Conservation (phyloP, 2,888 invertebrate genomes). For the Plusia festucae region DNA sequence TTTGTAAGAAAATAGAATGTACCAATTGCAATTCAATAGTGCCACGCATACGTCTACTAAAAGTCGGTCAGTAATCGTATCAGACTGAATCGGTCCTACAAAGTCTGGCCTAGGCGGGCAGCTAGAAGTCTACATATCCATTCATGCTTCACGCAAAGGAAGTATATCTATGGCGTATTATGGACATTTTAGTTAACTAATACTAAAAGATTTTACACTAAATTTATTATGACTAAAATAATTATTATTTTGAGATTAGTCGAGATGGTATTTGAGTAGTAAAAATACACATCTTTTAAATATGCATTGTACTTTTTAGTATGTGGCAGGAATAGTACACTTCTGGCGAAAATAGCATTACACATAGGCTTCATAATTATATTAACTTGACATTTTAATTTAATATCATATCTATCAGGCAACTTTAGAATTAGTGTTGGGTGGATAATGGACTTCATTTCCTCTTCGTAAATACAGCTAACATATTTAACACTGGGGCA, state of each 20-base stretch:
- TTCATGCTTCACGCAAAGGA: background rate
- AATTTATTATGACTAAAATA: constrained; percentile 6
- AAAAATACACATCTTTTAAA: constrained; percentile 33
- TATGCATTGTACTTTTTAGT: constrained; percentile 43
- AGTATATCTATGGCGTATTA: constrained; percentile 1
- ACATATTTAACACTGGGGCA: background rate
- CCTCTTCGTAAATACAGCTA: background rate
- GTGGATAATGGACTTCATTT: background rate
- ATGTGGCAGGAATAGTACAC: constrained; percentile 36
- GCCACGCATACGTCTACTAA: no score
- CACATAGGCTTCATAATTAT: no score
- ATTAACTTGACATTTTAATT: background rate
- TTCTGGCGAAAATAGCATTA: constrained; percentile 8
- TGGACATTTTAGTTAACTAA: constrained; percentile 8
- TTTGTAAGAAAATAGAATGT: no score
- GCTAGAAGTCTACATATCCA: constrained; percentile 26
- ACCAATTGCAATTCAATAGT: no score
- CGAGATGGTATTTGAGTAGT: constrained; percentile 27
- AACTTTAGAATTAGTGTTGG: no score
- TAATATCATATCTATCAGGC: no score
- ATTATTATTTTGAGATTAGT: constrained; percentile 32
- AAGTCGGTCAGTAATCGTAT: no score
- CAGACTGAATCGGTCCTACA: no score
- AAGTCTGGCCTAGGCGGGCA: no score
- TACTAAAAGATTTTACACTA: background rate